phyloP scores from a whole-genome alignment of 2,797 vertebrate species.

The Parambassis ranga region DNA sequence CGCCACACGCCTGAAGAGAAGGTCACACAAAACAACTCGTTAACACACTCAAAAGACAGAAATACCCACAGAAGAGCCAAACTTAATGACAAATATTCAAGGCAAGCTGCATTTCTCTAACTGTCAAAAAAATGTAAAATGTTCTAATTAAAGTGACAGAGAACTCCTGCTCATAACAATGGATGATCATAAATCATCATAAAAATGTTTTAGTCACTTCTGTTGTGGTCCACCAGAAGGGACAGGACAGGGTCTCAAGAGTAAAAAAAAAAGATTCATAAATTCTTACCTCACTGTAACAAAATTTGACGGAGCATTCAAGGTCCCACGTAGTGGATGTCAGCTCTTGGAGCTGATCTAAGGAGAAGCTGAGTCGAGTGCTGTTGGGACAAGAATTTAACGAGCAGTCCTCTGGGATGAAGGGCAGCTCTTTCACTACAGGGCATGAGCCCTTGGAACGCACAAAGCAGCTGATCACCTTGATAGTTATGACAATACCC shows the following conservation, averaged over 20 bases:
- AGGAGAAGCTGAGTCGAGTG: conserved; percentile 76
- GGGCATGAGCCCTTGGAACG: conserved; percentile 49
- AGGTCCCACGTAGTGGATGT: conserved; percentile 76
- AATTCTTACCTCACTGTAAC: conserved; percentile 46
- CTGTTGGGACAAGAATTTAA: conserved; percentile 59
- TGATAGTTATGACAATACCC: conserved; percentile 42
- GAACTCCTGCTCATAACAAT: too few species aligned
- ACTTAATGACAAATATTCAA: too few species aligned
- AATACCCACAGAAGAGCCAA: too few species aligned
- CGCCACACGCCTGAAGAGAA: conserved; percentile 63
- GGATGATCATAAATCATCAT: too few species aligned
- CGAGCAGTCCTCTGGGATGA: conserved; percentile 68
- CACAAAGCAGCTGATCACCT: conserved; percentile 69
- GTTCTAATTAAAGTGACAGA: too few species aligned
- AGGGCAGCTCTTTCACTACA: conserved; percentile 53
- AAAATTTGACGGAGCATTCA: conserved; percentile 70
- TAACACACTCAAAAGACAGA: background rate
- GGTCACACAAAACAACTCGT: background rate
- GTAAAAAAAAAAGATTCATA: background rate
- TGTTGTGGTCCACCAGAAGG: too few species aligned
- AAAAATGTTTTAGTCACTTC: too few species aligned
- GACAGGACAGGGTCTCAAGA: too few species aligned
- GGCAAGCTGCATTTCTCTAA: too few species aligned
- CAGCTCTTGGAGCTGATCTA: conserved; percentile 71
- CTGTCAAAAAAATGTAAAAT: too few species aligned